Evolutionary conservation across 2,113 vertebrate genomes (phyloP).

Genomic region (Perognathus longimembris): DNA sequence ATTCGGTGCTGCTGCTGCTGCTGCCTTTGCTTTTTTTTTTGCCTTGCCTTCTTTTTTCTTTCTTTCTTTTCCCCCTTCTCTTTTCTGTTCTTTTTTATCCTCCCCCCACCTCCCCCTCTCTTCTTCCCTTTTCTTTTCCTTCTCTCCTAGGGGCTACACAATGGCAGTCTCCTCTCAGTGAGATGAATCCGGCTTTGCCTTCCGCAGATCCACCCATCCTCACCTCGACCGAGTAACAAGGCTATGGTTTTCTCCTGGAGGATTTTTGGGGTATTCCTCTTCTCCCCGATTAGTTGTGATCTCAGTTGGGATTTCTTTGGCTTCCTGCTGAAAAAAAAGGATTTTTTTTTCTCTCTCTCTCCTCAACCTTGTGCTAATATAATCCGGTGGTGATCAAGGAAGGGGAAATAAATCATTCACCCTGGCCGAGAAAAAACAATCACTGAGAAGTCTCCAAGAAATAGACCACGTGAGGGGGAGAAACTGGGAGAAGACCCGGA

Average conservation of each 20-base stretch:
- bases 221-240: conserved; percentile 93
- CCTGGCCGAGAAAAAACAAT: conserved; percentile 91
- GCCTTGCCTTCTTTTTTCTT: not conserved
- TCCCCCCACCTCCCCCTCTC: no score
- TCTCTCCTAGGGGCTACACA: conserved; percentile 90
- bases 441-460: conserved; percentile 94
- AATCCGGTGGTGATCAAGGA: conserved; percentile 88
- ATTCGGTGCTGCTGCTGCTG: conserved; percentile 41
- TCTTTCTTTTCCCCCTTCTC: accelerated
- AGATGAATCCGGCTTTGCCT: conserved; percentile 95
- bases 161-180: conserved; percentile 93
- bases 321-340: conserved; percentile 87
- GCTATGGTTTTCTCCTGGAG: conserved; percentile 94
- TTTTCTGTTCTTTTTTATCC: no score
- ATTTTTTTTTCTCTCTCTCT: conserved; percentile 60
- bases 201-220: conserved; percentile 97
- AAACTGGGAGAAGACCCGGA: conserved; percentile 94
- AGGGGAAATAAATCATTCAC: conserved; percentile 89
- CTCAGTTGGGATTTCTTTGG: conserved; percentile 88
- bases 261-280: conserved; percentile 90
- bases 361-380: conserved; percentile 85
- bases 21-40: not conserved
- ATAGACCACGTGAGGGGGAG: conserved; percentile 94
- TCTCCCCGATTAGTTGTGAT: conserved; percentile 92
- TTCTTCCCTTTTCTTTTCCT: not conserved